Evolutionary conservation across 1,140 invertebrate genomes (phyloP).

Genomic region (Caenorhabditis latens): DNA sequence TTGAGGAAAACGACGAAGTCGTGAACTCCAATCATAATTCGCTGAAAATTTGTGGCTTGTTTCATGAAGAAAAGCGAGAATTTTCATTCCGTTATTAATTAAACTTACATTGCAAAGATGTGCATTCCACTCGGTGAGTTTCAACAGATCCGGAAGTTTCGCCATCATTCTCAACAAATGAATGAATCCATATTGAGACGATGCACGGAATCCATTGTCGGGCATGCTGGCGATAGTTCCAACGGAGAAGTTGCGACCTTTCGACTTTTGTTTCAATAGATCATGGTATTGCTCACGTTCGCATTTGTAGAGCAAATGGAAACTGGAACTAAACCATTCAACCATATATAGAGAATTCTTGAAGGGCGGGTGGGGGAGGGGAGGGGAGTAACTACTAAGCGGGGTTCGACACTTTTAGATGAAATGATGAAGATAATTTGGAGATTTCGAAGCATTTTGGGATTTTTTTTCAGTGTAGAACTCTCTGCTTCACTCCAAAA

Average conservation of each 20-base stretch:
- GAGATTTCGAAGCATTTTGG: background rate
- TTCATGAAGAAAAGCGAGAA: background rate
- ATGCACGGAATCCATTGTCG: background rate
- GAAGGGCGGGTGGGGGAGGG: background rate
- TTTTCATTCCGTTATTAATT: background rate
- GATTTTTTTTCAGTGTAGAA: background rate
- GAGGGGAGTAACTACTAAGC: background rate
- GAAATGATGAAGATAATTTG: too few relatives aligned
- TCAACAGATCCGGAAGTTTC: background rate
- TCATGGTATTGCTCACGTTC: background rate
- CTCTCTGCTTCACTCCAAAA: too few relatives aligned
- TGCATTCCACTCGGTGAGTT: background rate
- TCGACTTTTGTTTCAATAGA: background rate
- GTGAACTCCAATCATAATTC: background rate
- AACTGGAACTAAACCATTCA: slow-evolving; percentile 19
- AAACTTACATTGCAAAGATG: background rate
- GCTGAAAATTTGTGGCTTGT: too few relatives aligned
- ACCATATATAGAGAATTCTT: background rate
- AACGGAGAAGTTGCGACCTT: background rate
- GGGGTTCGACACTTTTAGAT: background rate
- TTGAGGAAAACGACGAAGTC: background rate
- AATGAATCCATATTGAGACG: background rate
- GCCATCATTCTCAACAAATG: slow-evolving; percentile 4
- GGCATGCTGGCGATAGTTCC: background rate
- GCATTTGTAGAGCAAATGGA: background rate